These are phyloP conservation scores for Bufotes viridis DNA, from an alignment of 2,797 vertebrate genomes.

Conservation along the genomic window DNA sequence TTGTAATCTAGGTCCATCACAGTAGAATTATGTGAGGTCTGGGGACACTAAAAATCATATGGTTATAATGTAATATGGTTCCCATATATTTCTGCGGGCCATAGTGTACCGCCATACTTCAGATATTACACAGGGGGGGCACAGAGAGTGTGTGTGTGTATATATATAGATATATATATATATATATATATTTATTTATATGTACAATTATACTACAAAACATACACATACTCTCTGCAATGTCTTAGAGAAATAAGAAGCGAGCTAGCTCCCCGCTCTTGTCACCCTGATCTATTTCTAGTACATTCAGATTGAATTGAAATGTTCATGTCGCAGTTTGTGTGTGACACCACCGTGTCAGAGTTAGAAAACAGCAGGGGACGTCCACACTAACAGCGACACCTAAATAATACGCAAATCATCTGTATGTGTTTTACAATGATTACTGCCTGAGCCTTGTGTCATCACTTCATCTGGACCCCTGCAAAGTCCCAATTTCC, in stretches of 20 bases:
- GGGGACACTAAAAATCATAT: too few relatives aligned
- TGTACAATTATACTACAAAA: not conserved
- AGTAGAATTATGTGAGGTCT: too few relatives aligned
- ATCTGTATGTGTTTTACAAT: conserved; percentile 30
- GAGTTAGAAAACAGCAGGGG: conserved; percentile 58
- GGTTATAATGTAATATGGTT: too few relatives aligned
- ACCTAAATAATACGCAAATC: conserved; percentile 49
- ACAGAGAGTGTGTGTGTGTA: too few relatives aligned
- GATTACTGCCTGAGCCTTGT: conserved; percentile 27
- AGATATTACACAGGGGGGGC: too few relatives aligned
- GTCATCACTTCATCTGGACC: conserved; percentile 28
- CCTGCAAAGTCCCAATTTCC: conserved; percentile 5
- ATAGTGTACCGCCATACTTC: too few relatives aligned
- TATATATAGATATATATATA: too few relatives aligned
- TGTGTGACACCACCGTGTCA: conserved; percentile 46
- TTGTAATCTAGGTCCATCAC: too few relatives aligned
- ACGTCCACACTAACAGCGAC: conserved; percentile 48
- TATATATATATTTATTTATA: not conserved
- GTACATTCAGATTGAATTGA: conserved; percentile 30
- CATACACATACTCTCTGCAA: not conserved
- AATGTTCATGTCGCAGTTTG: conserved; percentile 51
- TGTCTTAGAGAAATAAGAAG: conserved; percentile 13
- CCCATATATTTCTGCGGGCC: too few relatives aligned
- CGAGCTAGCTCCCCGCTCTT: conserved; percentile 10
- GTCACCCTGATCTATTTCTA: conserved; percentile 52